phyloP scores from a whole-genome alignment of 1,140 invertebrate genomes.

The Sinonovacula constricta region DNA sequence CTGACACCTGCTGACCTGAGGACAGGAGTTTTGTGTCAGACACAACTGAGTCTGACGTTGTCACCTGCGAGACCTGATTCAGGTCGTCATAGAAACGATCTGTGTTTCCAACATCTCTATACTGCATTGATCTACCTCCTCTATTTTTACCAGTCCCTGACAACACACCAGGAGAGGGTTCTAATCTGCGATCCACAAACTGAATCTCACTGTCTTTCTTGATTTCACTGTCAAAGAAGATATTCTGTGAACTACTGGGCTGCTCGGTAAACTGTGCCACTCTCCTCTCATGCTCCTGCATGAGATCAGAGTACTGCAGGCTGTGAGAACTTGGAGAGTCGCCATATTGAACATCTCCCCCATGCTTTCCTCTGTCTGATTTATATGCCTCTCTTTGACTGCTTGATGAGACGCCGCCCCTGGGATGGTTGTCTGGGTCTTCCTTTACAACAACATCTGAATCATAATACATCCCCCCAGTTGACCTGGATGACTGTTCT shows the following conservation, averaged over 20 bases:
- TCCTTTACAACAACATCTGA: too few relatives aligned
- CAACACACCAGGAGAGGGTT: background rate
- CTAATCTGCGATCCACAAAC: constrained; percentile 16
- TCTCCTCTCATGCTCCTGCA: constrained; percentile 19
- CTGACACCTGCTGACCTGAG: background rate
- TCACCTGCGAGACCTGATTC: background rate
- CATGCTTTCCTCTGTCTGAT: too few relatives aligned
- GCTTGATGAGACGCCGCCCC: too few relatives aligned
- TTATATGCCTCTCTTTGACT: background rate
- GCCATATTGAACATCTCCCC: too few relatives aligned
- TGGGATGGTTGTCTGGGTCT: too few relatives aligned
- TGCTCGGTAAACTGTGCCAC: constrained; percentile 9
- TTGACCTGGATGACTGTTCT: too few relatives aligned
- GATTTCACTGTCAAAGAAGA: constrained; percentile 31
- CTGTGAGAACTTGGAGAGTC: too few relatives aligned
- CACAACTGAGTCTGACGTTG: background rate
- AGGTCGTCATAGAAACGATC: background rate
- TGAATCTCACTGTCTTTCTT: constrained; percentile 42
- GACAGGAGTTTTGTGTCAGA: background rate
- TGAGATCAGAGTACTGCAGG: constrained; percentile 12
- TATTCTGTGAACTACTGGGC: background rate
- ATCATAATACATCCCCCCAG: too few relatives aligned
- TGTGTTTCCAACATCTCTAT: background rate
- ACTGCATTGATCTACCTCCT: background rate
- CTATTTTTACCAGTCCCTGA: background rate